Evolutionary conservation across 2,113 vertebrate species (phyloP), one percentile per base, ranked within the genome.

Genomic region (Capra hircus): DNA sequence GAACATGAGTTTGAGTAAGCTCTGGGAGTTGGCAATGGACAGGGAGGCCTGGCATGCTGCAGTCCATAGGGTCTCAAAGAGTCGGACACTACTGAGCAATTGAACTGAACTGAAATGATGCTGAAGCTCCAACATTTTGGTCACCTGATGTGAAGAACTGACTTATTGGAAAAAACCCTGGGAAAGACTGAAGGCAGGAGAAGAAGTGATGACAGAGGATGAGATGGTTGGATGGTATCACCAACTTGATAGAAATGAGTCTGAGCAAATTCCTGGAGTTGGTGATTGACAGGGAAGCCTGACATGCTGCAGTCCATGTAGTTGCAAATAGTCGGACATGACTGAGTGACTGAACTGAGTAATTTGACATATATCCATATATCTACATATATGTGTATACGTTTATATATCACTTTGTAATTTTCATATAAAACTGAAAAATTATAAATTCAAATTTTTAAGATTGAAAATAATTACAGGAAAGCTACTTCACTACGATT

Each of bases 311-410:
- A 71, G 2, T 71, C 19, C n/a, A 71, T 23, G 67, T 19, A 36
- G n/a, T 40, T 5, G 0, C n/a, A 40, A 12, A 36, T 3, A 71
- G 64, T 40, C 0, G 0, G 5, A 71, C 67, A 40, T 71, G 67
- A 71, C 67, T 71, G 67, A 71, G 19, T 0, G 0, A 40, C 36
- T 40, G 67, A 23, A 71, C n/a, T 23, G 67, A 71, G n/a, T n/a
- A 50, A 64, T 52, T 27, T 77, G 48, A 67, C 21, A 82, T n/a
- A 23, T 81, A 81, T 50, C 28, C 13, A 33, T 50, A 81, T 81
- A 81, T 81, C 16, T 64, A 25, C 48, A 10, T 17, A 19, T 85
- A 6, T 36, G 13, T 88, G 9, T 82, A 6, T 95, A 21, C 45
- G 14, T 82, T 77, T 45, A 30, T 28, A 52, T 11, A 83, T 36